Evolutionary conservation across 2,113 vertebrate genomes (phyloP).

Genomic region (Cephalopterus ornatus): DNA sequence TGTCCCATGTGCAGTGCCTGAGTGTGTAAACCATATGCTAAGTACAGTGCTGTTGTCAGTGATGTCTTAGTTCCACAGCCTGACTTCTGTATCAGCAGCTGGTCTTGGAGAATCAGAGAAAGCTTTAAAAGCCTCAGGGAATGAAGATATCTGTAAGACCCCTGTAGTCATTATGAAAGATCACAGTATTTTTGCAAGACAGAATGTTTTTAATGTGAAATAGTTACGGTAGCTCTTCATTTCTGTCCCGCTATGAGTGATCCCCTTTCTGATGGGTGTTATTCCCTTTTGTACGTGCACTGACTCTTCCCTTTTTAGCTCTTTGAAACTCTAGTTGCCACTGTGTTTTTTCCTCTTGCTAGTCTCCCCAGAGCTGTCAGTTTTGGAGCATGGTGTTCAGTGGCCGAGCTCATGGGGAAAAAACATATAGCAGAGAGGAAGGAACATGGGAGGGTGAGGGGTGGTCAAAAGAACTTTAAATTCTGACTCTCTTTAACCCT

Average conservation of each 20-base stretch:
- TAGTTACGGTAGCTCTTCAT: background rate
- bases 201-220: background rate
- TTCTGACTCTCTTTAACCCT: background rate
- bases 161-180: background rate
- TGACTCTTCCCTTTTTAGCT: background rate
- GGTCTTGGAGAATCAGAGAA: background rate
- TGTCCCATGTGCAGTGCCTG: slow-evolving; percentile 7
- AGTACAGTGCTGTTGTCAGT: background rate
- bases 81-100: background rate
- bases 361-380: background rate
- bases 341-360: background rate
- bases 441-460: background rate
- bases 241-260: background rate
- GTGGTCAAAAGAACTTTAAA: background rate
- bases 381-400: background rate
- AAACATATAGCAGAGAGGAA: background rate
- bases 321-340: background rate
- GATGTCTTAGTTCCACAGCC: background rate
- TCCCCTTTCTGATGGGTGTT: background rate
- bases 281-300: background rate
- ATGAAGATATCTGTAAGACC: background rate
- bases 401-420: background rate
- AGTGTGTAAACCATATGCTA: background rate
- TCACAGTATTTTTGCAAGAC: background rate
- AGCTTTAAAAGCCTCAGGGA: slow-evolving; percentile 14